Base-by-base conservation (phyloP, 2,888 invertebrate genomes). In the Opisthograptis luteolata region DNA sequence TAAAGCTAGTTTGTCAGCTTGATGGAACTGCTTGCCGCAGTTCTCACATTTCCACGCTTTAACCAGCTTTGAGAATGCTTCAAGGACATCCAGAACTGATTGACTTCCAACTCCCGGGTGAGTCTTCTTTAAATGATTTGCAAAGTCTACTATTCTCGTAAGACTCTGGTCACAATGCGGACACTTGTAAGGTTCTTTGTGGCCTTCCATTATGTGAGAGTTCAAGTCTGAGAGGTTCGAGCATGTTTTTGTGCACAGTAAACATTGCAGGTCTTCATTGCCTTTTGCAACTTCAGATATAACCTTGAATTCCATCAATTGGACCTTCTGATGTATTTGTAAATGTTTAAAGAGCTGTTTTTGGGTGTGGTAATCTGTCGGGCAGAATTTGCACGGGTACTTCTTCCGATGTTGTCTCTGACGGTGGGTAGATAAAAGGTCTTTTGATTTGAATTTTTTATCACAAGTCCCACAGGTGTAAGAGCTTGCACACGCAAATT, bases 1-100 rank as follows among this genome's bases (percentile, higher is more conserved):
- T 51, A 83, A 57, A 0, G 88, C 89, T 6, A 90, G 62, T 53
- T 88, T 87, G 32, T 89, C 88, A 0, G 87, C 84, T 55, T 87
- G 84, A 9, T 86, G 81, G 36, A 89, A 89, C 47, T 90, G 89
- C 6, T 83, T 40, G 0, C 81, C 81, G 34, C 90, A 90, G 31
- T 85, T 87, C n/a, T 87, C 86, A 36, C 90, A 90, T 56, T 88
- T 90, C 90, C 90, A 90, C n/a, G 87, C 87, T 56, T 84, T 79
- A 0, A 87, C 81, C 22, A 90, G 55, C 53, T 80, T 83, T 0
- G 87, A 85, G 45, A 88, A 88, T 0, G 89, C 88, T 68, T 87
- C 85, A 0, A 90, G 60, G 1, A 87, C 87, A 43, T 87, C 82
- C 24, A 90, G 57, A 1, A 89, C 86, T 0, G 84, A 82, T 36